A percentile compares a stretch with the other conserved stretches of the same genome.
These are phyloP conservation scores for Allolobophora icterica DNA, from an alignment of 2,888 invertebrate species.

Conservation along the genomic window DNA sequence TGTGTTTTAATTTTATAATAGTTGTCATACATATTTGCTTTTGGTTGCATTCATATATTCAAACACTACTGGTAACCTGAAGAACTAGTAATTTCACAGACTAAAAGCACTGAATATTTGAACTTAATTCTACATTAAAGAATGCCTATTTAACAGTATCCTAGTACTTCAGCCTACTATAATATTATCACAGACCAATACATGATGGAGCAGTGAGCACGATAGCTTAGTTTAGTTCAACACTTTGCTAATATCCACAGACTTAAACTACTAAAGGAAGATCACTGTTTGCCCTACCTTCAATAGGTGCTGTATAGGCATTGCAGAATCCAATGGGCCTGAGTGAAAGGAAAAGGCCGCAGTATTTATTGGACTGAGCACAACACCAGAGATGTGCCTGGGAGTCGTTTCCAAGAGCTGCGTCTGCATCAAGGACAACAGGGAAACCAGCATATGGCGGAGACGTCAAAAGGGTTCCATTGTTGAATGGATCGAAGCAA, in stretches of 20 bases:
- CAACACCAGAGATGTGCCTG: conserved; percentile 36
- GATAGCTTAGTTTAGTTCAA: background rate
- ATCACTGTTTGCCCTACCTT: conserved; percentile 19
- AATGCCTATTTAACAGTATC: too few relatives aligned
- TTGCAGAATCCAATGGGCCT: conserved; percentile 31
- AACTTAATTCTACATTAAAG: too few relatives aligned
- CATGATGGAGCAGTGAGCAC: too few relatives aligned
- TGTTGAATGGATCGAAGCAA: conserved; percentile 34
- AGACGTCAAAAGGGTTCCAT: conserved; percentile 32
- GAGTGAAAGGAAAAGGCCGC: conserved; percentile 33
- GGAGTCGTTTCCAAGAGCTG: conserved; percentile 26
- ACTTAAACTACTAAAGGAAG: background rate
- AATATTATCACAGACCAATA: too few relatives aligned
- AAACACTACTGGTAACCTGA: background rate
- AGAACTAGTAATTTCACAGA: background rate
- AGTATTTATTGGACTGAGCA: conserved; percentile 29
- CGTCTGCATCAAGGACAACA: background rate
- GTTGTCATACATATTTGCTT: background rate
- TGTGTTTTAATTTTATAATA: background rate
- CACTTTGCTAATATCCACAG: background rate
- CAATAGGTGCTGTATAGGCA: conserved; percentile 26
- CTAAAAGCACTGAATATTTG: background rate
- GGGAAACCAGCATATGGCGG: conserved; percentile 34
- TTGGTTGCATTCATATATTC: background rate
- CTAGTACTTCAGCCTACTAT: too few relatives aligned